Base-by-base conservation (phyloP, 2,797 vertebrate genomes). In the Peromyscus nudipes region DNA sequence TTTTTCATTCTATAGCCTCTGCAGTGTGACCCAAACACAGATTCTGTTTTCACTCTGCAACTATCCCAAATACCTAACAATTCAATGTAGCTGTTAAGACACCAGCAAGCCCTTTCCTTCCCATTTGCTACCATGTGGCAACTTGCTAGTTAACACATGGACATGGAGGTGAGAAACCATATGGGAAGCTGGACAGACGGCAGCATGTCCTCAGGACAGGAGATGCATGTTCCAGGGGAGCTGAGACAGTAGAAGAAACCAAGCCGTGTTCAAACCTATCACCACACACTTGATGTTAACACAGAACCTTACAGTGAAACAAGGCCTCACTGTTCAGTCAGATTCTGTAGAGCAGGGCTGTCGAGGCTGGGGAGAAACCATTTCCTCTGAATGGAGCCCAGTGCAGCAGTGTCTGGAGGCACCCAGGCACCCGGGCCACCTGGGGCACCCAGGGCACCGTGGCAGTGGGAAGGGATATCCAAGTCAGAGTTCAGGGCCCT, bases 101-200 rank as follows among this genome's bases (percentile, higher is more conserved):
- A 96, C 96, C 97, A 93, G 96, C 87, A 92, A 17, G 96, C 96
- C 96, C 96, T 79, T 62, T 85, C 95, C 97, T 95, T 98, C 87
- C 92, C 97, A 96, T 96, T 97, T 98, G 76, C 93, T 84, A 96
- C 94, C 96, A 92, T 97, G 97, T 98, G 91, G 79, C 75, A 97
- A 97, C 96, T 0, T 95, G 34, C 90, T 98, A 98, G 98, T 93
- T 98, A 98, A 97, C 98, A 97, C 98, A 98, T 97, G 98, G 98
- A 97, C 98, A 95, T 81, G 90, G 95, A 94, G 95, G 96, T 98
- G 98, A 98, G n/a, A 75, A 31, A 75, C 52, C 85, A 80, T 96
- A 97, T 96, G 96, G 97, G 96, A 97, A 97, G 96, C 97, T 93
- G 92, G 97, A 98, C 71, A 93, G 94, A 92, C 2, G 96, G 94